These are phyloP conservation scores for Ennomos fuscantarius DNA, from an alignment of 2,888 invertebrate species.

Conservation along the genomic window DNA sequence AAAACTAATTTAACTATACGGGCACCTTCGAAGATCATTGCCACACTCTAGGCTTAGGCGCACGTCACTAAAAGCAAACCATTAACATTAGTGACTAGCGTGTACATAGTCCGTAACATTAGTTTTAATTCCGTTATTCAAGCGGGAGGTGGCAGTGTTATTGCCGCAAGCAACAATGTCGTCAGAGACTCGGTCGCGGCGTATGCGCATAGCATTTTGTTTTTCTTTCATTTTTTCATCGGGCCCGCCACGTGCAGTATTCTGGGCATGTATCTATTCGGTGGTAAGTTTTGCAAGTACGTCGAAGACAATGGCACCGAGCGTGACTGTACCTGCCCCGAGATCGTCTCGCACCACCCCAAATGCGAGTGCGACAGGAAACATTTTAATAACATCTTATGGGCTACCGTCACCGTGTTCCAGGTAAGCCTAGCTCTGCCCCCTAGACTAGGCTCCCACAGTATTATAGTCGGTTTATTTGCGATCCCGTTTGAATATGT, in stretches of 20 bases:
- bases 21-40: slow-evolving; percentile 35
- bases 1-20: slow-evolving; percentile 66
- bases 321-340: slow-evolving; percentile 96
- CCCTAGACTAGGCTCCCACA: slow-evolving; percentile 62
- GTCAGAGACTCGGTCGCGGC: slow-evolving; percentile 75
- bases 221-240: slow-evolving; percentile 84
- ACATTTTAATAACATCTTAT: slow-evolving; percentile 99
- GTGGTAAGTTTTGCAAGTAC: slow-evolving; percentile 99
- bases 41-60: slow-evolving; percentile 29
- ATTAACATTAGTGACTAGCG: slow-evolving; percentile 34
- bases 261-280: slow-evolving; percentile 99
- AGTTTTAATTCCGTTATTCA: slow-evolving; percentile 49
- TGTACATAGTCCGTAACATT: slow-evolving; percentile 52
- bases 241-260: slow-evolving; percentile 90
- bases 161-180: slow-evolving; percentile 65
- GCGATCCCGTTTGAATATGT: slow-evolving; percentile 73
- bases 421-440: slow-evolving; percentile 90
- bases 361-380: slow-evolving; percentile 98
- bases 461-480: slow-evolving; percentile 76
- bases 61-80: slow-evolving; percentile 33
- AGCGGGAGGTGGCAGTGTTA: slow-evolving; percentile 65
- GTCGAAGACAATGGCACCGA: slow-evolving; percentile 92
- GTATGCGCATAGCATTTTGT: slow-evolving; percentile 83
- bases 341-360: slow-evolving; percentile 94
- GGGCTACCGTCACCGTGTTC: slow-evolving; percentile 98